These are phyloP conservation scores for Vireo altiloquus DNA, from an alignment of 2,113 vertebrate species.

Conservation along the genomic window DNA sequence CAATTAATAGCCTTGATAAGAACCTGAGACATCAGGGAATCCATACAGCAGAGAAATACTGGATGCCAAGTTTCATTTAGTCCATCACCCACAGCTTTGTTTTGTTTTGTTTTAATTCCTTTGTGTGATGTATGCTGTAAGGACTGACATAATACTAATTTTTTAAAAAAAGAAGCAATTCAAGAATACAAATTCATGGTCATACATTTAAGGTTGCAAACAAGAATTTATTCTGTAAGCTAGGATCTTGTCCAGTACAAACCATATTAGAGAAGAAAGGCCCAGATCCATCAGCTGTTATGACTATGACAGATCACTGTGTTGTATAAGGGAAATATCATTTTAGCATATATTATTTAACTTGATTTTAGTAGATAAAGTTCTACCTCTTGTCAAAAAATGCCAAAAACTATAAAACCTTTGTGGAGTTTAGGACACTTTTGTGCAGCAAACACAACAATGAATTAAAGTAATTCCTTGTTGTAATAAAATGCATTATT, in stretches of 20 bases:
- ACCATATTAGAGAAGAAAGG: not conserved
- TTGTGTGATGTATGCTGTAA: not conserved
- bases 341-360: not conserved
- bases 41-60: not conserved
- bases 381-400: not conserved
- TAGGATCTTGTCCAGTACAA: not conserved
- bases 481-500: not conserved
- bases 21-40: not conserved
- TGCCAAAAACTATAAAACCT: not conserved
- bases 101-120: not conserved
- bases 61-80: not conserved
- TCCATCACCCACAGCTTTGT: not conserved
- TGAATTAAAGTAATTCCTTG: not conserved
- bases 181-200: not conserved
- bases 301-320: not conserved
- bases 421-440: not conserved
- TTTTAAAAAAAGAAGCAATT: not conserved
- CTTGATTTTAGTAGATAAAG: not conserved
- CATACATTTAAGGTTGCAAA: not conserved
- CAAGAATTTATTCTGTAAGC: not conserved
- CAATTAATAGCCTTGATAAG: not conserved
- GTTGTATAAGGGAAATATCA: not conserved
- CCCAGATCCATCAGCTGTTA: not conserved
- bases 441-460: not conserved
- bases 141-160: not conserved